phyloP scores from a whole-genome alignment of 1,140 invertebrate species.

The Euwallacea similis region DNA sequence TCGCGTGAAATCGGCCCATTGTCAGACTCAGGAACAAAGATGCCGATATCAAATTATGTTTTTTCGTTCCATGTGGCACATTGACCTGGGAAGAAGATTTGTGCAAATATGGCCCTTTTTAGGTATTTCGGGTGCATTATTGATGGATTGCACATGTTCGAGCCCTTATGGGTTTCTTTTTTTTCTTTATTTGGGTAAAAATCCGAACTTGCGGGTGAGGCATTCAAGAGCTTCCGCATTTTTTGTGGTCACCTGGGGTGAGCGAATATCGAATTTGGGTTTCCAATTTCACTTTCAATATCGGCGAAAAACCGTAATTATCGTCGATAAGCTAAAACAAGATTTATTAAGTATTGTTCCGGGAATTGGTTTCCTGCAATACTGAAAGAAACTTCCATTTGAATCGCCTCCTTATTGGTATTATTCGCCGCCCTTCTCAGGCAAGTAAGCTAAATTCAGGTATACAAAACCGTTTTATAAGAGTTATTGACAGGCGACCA shows the following conservation, averaged over 20 bases:
- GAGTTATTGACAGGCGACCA: conserved; percentile 41
- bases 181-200: conserved; percentile 31
- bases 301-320: background rate
- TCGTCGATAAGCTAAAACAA: no score
- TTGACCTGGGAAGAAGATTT: conserved; percentile 36
- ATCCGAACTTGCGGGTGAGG: conserved; percentile 27
- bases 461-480: conserved; percentile 26
- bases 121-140: conserved; percentile 25
- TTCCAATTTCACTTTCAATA: conserved; percentile 31
- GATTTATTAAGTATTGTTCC: no score
- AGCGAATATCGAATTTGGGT: conserved; percentile 31
- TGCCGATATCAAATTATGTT: conserved; percentile 42
- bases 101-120: conserved; percentile 39
- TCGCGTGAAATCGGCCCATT: conserved; percentile 39
- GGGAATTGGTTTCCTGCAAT: no score
- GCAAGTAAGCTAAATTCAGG: conserved; percentile 10
- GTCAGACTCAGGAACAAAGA: conserved; percentile 36
- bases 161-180: conserved; percentile 35
- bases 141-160: conserved; percentile 39
- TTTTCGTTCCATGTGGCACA: conserved; percentile 27
- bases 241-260: conserved; percentile 39
- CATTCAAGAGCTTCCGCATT: conserved; percentile 35
- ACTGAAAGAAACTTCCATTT: no score
- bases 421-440: background rate
- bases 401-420: no score